Base-by-base conservation (phyloP, 2,113 vertebrate species). In the Gnathonemus longibarbis region DNA sequence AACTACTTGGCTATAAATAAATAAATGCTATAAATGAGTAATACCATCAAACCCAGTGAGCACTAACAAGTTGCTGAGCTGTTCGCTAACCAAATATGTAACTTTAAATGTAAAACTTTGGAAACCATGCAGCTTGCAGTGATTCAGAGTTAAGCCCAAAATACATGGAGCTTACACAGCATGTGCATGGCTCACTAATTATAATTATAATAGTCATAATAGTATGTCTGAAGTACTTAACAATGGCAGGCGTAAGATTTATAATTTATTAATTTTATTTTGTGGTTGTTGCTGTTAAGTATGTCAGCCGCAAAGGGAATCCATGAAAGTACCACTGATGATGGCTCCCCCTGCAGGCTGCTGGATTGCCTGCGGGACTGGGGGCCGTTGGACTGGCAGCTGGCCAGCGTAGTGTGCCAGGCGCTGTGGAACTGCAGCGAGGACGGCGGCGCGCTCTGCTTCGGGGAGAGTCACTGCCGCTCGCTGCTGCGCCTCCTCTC, bases 401-500 rank as follows among this genome's bases (percentile, higher is more conserved):
- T 99, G 93, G 97, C 97, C 8, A 95, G 96, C 85, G 94, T 98
- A 93, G 94, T 97, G 80, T 99, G 98, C 95, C 98, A 98, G 95
- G 97, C 97, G 1, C 89, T 99, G 90, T 99, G 98, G 98, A 99
- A 99, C 95, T 95, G 97, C 93, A 97, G 95, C 48, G 96, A 97
- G 83, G 92, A 94, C 17, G 80, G 35, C 6, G 89, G 86, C 0
- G 90, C 91, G 0, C 88, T 92, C 0, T 94, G 94, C 91, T 95
- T 98, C 42, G 95, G 95, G 85, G 85, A 91, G 0, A 92, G 95
- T 90, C 95, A 96, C 45, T 91, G 93, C 3, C 45, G 91, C 48
- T 91, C 66, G 0, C 95, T 99, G 89, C 91, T 97, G 62, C 9
- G 92, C 83, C 94, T 97, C 89, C 95, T 99, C n/a, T 83, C 91